A percentile compares a stretch with the other conserved stretches of the same genome.
Conservation (phyloP, 2,888 invertebrate genomes). For the Drosophila fulvimacula region DNA sequence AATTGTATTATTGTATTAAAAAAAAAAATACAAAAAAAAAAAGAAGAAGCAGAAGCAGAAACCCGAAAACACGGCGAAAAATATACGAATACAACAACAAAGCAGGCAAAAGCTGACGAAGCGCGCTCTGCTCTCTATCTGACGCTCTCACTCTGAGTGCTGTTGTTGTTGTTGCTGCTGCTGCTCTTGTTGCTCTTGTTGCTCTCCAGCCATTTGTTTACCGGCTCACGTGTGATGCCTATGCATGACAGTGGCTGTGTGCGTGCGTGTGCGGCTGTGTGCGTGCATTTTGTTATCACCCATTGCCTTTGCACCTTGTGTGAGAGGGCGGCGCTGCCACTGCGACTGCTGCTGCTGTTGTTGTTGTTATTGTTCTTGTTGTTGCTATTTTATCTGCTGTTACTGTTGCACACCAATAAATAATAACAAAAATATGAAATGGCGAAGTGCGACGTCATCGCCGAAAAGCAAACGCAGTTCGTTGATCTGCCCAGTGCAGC, state of each 20-base stretch:
- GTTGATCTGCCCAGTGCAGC: constrained; percentile 60
- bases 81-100: constrained; percentile 42
- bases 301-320: constrained; percentile 59
- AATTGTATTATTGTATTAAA: constrained; percentile 69
- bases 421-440: constrained; percentile 67
- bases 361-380: neutral
- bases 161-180: neutral
- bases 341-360: constrained; percentile 9
- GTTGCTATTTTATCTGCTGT: constrained; percentile 19
- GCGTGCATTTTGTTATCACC: constrained; percentile 58
- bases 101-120: constrained; percentile 45
- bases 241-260: constrained; percentile 8
- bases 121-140: constrained; percentile 39
- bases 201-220: constrained; percentile 59
- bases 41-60: constrained; percentile 33
- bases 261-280: constrained; percentile 5
- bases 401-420: constrained; percentile 51
- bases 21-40: constrained; percentile 37
- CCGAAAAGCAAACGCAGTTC: constrained; percentile 70
- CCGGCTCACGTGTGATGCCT: constrained; percentile 59
- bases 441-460: constrained; percentile 67
- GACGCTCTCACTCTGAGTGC: constrained; percentile 34
- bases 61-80: constrained; percentile 54
- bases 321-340: constrained; percentile 23
- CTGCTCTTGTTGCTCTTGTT: constrained; percentile 1